Evolutionary conservation across 2,113 vertebrate genomes (phyloP), one percentile per base, ranked within the genome.

Genomic region (Ursus arctos): DNA sequence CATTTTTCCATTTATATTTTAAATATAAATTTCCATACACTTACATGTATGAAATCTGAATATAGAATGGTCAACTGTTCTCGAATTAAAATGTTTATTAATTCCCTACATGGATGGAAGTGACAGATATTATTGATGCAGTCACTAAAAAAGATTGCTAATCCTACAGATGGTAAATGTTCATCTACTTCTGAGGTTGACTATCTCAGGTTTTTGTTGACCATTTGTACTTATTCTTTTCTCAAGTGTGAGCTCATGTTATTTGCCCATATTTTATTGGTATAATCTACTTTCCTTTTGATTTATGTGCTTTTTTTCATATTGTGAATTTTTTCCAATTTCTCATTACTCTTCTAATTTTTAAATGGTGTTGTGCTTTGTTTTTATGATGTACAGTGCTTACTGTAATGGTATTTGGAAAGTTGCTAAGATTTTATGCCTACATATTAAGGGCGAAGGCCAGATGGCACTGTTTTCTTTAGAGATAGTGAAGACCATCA

Each of bases 321-420:
- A 24, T 6, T 40, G 26, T 4, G 53, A 92, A 88, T 53, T 5
- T 92, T 53, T 77, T 92, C 51, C 16, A 71, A 31, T 13, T 53
- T 81, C n/a, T 77, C 94, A 91, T 65, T 79, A 72, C 61, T 74
- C 72, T 49, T 61, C 89, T 95, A 43, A 65, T 57, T 96, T 71
- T 79, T 33, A 85, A 96, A 57, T 11, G 57, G 22, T 5, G 16
- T 6, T 93, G 7, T 83, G 31, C n/a, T 80, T 94, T 92, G 72
- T 74, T 76, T 89, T 69, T 51, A 9, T 4, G 16, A 12, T 24
- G 1, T 28, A 16, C 43, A 81, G 15, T 72, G 4, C 33, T 91
- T 91, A 43, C 69, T 80, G 57, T 82, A 71, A 36, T 0, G 11
- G 6, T 15, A 61, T 83, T 67, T 92, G 51, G 24, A 83, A 65